A percentile compares a stretch with the other conserved stretches of the same genome.
These are phyloP conservation scores for Penelope pileata DNA, from an alignment of 2,113 vertebrate genomes.

Conservation along the genomic window DNA sequence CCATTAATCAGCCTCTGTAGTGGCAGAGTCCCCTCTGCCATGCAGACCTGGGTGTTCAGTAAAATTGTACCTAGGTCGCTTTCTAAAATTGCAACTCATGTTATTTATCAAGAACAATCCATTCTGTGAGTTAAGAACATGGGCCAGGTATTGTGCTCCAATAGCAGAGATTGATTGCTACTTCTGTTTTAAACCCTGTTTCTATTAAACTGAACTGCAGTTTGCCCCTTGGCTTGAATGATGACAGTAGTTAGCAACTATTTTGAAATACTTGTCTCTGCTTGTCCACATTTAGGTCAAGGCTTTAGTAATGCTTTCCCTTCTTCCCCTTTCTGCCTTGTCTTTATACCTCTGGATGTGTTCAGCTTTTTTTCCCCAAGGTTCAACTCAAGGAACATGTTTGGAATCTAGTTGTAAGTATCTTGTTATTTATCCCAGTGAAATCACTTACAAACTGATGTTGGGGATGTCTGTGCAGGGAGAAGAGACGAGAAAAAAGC, in stretches of 20 bases:
- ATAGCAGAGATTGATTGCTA: neutral
- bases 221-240: neutral
- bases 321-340: neutral
- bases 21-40: neutral
- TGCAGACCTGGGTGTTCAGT: neutral
- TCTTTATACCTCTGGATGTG: neutral
- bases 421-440: neutral
- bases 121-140: neutral
- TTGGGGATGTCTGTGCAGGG: neutral
- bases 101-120: neutral
- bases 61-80: neutral
- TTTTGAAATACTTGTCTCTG: accelerated
- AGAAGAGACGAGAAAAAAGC: neutral
- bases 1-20: neutral
- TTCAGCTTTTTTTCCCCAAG: neutral
- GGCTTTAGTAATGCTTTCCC: neutral
- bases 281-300: neutral
- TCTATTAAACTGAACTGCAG: neutral
- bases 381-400: neutral
- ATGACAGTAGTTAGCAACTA: neutral
- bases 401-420: neutral
- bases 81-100: neutral
- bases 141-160: neutral
- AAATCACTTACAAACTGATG: neutral
- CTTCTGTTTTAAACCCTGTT: neutral